Evolutionary conservation across 2,797 vertebrate species (phyloP), one percentile per base, ranked within the genome.

Genomic region (Borostomias antarcticus): DNA sequence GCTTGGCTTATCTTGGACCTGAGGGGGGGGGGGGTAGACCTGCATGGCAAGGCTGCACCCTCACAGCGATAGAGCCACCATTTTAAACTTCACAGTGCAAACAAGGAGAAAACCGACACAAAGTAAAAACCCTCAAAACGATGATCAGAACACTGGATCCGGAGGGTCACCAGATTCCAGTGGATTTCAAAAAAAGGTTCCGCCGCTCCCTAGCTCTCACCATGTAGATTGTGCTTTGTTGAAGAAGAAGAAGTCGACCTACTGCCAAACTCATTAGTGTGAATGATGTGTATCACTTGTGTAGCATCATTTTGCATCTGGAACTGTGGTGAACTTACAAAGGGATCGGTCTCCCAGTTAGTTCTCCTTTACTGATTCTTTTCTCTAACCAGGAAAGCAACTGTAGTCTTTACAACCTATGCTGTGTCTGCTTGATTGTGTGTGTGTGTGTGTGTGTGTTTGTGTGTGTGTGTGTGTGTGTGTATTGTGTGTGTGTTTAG

Each of bases 221-320:
- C 86, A 85, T 87, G 85, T 88, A 89, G 88, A 91, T 93, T 93
- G 92, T 93, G 92, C 92, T 93, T 92, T 92, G 88, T 93, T 89
- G 85, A 88, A 88, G 90, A 92, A 91, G 82, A 89, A 86, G 84
- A 91, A 81, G 80, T 79, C 87, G 89, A 81, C 77, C 78, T 85
- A 83, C 73, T 78, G 75, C 86, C 59, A 82, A 89, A 77, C 62
- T 72, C 77, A 74, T 78, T 60, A 68, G 84, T 84, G 76, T 84
- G 82, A 85, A 83, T 86, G 81, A 85, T 88, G 85, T 88, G 88
- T 80, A 78, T 79, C n/a, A 76, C 89, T 72, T 73, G 72, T 60
- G 45, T 70, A 72, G 56, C 58, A 65, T 68, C 19, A 50, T 68
- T 82, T 82, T 80, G 74, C 77, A 83, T 81, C 69, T 77, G 75